Evolutionary conservation across 1,140 invertebrate species (phyloP).

Genomic region (Cataglyphis hispanica): DNA sequence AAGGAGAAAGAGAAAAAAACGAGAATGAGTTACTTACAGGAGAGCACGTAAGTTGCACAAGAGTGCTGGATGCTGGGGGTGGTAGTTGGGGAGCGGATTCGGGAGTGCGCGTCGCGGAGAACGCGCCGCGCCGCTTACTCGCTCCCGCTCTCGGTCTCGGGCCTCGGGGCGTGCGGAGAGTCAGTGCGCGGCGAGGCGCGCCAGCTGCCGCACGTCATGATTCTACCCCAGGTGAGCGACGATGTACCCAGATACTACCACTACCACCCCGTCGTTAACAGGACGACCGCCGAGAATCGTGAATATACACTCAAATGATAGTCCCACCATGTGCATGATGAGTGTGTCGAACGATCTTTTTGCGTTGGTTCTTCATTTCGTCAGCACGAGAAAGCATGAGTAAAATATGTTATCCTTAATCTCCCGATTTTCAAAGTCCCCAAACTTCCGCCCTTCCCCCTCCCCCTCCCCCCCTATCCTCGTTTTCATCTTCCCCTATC

Average conservation of each 20-base stretch:
- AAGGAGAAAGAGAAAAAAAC: slow-evolving; percentile 14
- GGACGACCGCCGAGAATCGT: slow-evolving; percentile 67
- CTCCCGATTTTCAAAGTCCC: neutral
- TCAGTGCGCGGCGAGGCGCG: slow-evolving; percentile 85
- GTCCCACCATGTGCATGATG: slow-evolving; percentile 46
- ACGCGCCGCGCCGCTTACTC: slow-evolving; percentile 45
- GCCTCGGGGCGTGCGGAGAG: slow-evolving; percentile 76
- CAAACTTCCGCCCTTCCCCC: no score
- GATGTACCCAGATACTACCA: slow-evolving; percentile 72
- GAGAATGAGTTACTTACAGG: slow-evolving; percentile 16
- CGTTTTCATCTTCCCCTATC: no score
- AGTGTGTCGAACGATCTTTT: slow-evolving; percentile 34
- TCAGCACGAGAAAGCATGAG: slow-evolving; percentile 59
- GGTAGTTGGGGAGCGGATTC: neutral
- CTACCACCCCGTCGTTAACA: slow-evolving; percentile 59
- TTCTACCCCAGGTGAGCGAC: slow-evolving; percentile 84
- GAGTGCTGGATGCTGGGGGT: slow-evolving; percentile 53
- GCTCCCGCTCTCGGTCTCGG: slow-evolving; percentile 43
- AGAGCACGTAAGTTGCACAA: slow-evolving; percentile 14
- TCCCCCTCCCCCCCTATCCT: no score
- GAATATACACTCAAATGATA: slow-evolving; percentile 56
- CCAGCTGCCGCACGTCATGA: slow-evolving; percentile 85
- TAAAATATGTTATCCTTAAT: neutral
- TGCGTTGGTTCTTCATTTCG: slow-evolving; percentile 30
- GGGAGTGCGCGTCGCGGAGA: slow-evolving; percentile 69